Conservation (phyloP, 2,797 vertebrate genomes). For the Hypotaenidia philippensis region DNA sequence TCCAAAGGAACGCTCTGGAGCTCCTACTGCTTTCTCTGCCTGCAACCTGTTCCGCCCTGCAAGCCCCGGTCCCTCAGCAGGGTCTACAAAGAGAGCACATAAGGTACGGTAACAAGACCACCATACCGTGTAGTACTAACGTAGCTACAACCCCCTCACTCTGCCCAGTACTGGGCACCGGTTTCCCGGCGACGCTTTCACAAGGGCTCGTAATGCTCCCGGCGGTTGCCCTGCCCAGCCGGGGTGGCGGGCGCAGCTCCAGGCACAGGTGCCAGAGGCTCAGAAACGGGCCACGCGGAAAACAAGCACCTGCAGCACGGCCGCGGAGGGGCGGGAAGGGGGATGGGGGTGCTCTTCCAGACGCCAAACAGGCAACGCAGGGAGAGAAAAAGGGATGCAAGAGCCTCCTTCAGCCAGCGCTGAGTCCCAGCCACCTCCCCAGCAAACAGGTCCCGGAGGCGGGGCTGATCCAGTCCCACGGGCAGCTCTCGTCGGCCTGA, state of each 20-base stretch:
- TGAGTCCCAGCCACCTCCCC: neutral
- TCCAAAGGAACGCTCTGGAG: fast-evolving
- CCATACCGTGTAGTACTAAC: fast-evolving
- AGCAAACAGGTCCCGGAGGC: neutral
- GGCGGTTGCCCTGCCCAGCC: neutral
- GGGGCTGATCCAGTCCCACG: neutral
- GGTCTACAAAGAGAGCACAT: neutral
- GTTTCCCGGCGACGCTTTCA: neutral
- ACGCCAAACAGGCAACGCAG: neutral
- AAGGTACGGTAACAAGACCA: fast-evolving
- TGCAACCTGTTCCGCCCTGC: fast-evolving
- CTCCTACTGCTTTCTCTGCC: fast-evolving
- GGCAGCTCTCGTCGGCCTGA: too few relatives aligned
- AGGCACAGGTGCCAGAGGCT: neutral
- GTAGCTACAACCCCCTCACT: too few relatives aligned
- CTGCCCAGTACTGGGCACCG: neutral
- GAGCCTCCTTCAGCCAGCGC: neutral
- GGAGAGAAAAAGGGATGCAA: fast-evolving
- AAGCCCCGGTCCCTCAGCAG: fast-evolving
- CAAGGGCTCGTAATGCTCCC: too few relatives aligned
- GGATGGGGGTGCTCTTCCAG: neutral
- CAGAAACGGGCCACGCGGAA: fast-evolving
- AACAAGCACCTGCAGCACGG: neutral
- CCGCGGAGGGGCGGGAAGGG: too few relatives aligned
- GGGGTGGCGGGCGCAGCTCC: neutral